phyloP scores from a whole-genome alignment of 2,888 invertebrate genomes.

The Epicampocera succincta region DNA sequence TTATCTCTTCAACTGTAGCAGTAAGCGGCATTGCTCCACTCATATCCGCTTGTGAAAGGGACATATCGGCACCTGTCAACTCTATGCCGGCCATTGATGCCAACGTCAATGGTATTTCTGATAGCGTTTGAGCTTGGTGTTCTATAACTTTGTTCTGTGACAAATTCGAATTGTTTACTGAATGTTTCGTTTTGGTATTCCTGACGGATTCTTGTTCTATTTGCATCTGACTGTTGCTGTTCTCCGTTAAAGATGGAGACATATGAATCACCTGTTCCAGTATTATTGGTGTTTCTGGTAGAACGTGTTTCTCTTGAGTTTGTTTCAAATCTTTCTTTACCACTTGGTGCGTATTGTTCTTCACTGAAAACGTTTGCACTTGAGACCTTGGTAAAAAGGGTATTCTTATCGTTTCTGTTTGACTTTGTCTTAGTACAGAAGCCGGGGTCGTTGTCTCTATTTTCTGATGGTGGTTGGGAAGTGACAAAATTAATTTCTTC shows the following conservation, averaged over 20 bases:
- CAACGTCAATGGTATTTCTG: constrained; percentile 71
- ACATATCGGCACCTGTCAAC: constrained; percentile 78
- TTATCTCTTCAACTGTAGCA: constrained; percentile 81
- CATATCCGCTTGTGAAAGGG: constrained; percentile 76
- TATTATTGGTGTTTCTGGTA: constrained; percentile 39
- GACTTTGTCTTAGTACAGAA: constrained; percentile 46
- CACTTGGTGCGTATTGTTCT: constrained; percentile 71
- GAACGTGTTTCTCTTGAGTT: constrained; percentile 23
- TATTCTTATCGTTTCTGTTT: constrained; percentile 74
- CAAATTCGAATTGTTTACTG: constrained; percentile 47
- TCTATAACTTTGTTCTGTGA: constrained; percentile 44
- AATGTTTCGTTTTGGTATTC: constrained; percentile 48
- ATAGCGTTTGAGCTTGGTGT: constrained; percentile 31
- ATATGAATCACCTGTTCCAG: constrained; percentile 35
- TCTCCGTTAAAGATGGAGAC: constrained; percentile 30
- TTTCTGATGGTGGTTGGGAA: constrained; percentile 43
- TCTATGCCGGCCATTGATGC: constrained; percentile 79
- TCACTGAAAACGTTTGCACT: constrained; percentile 74
- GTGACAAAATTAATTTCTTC: constrained; percentile 66
- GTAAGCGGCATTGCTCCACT: constrained; percentile 80
- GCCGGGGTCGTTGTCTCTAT: constrained; percentile 31
- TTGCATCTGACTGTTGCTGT: constrained; percentile 36
- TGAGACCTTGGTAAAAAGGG: constrained; percentile 80
- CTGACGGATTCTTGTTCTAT: constrained; percentile 27
- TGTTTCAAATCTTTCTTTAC: constrained; percentile 60